Evolutionary conservation across 1,140 invertebrate species (phyloP).

Genomic region (Eumaeus atala): DNA sequence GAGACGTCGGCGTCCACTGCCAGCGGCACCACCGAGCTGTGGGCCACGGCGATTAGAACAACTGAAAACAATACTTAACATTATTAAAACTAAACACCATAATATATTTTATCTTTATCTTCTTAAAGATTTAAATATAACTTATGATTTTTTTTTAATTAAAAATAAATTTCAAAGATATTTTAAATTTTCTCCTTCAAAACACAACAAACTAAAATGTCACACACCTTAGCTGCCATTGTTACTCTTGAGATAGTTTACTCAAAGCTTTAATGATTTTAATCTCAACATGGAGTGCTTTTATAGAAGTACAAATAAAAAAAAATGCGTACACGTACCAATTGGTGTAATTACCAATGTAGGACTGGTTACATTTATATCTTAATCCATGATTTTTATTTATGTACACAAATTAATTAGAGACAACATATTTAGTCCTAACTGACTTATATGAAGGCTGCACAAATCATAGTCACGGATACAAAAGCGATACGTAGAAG

Average conservation of each 20-base stretch:
- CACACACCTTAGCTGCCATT: constrained; percentile 18
- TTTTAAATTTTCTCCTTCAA: too few relatives aligned
- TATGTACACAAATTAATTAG: neutral
- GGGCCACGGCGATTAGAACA: constrained; percentile 13
- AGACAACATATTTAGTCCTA: neutral
- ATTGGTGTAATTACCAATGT: neutral
- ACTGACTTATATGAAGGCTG: neutral
- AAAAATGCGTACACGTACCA: too few relatives aligned
- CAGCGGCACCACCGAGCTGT: constrained; percentile 11
- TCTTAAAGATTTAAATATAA: too few relatives aligned
- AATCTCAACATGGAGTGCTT: neutral
- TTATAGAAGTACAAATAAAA: neutral
- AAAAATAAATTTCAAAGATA: too few relatives aligned
- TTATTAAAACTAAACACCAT: too few relatives aligned
- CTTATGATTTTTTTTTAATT: too few relatives aligned
- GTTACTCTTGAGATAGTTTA: constrained; percentile 8
- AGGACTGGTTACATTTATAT: neutral
- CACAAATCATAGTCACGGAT: neutral
- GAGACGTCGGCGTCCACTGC: constrained; percentile 25
- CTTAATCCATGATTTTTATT: constrained; percentile 3
- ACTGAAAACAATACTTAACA: neutral
- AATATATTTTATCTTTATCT: too few relatives aligned
- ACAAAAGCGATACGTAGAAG: too few relatives aligned
- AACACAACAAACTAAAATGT: too few relatives aligned
- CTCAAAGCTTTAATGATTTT: constrained; percentile 6